Evolutionary conservation across 2,888 invertebrate genomes (phyloP).

Genomic region (Acleris emargana): DNA sequence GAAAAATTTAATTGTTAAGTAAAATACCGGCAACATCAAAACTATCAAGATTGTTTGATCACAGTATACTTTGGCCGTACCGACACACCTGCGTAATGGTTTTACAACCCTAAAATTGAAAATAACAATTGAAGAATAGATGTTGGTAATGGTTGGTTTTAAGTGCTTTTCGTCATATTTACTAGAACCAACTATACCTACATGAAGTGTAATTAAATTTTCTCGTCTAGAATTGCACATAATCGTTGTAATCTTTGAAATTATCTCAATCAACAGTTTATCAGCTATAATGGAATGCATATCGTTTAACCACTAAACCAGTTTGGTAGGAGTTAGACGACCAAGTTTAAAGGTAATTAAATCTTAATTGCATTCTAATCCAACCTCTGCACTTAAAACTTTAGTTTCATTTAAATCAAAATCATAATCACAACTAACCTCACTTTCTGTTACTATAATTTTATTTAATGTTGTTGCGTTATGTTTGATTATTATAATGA

Average conservation of each 20-base stretch:
- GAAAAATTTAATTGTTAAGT: no score
- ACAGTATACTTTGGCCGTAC: no score
- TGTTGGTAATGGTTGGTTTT: no score
- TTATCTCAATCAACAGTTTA: conserved; percentile 25
- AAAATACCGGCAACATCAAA: no score
- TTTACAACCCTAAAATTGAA: no score
- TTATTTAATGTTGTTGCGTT: conserved; percentile 6
- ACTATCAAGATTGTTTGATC: no score
- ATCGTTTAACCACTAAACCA: conserved; percentile 27
- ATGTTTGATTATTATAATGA: conserved; percentile 29
- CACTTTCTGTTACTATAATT: background rate
- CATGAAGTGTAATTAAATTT: conserved; percentile 27
- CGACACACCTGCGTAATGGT: no score
- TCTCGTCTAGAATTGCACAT: conserved; percentile 16
- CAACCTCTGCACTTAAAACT: background rate
- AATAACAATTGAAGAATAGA: no score
- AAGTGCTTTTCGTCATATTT: no score
- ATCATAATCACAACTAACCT: background rate
- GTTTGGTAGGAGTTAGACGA: conserved; percentile 21
- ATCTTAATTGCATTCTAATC: conserved; percentile 40
- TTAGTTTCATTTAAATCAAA: conserved; percentile 1
- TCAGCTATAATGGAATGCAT: conserved; percentile 19
- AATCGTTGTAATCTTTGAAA: conserved; percentile 27
- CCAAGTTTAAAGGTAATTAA: conserved; percentile 37
- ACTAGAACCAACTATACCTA: no score